Evolutionary conservation across 1,140 invertebrate genomes (phyloP), one percentile per base, ranked within the genome.

Genomic region (Zaprionus inermis): DNA sequence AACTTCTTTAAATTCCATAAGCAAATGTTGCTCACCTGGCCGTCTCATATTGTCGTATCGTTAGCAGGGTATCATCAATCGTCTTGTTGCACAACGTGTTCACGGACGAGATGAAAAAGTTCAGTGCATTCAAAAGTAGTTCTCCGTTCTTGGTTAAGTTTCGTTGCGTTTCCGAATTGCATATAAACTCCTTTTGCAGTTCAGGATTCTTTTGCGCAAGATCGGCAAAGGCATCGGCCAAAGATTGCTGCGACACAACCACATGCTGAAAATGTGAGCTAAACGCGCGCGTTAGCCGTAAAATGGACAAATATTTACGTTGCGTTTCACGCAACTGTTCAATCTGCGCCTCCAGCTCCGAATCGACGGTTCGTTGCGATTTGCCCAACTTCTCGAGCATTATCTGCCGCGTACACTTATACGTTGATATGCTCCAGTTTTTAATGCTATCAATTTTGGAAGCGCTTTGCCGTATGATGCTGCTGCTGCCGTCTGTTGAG

Each of bases 361-460:
- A 82, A 94, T 91, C 83, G 4, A 90, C 96, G 36, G 98, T 99
- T 70, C 97, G 94, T 14, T 97, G 97, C 41, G 97, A 96, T 94
- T 98, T 98, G 3, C 98, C 98, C 51, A 99, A 93, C 93, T 97
- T 98, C 92, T 99, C 98, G 86, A 98, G 97, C 93, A 99, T 96
- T 49, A 98, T 94, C 92, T 99, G 98, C 78, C 97, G 97, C 0
- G 98, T 99, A 91, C 98, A 99, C 93, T 99, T 99, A 91, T 98
- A 99, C 1, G 98, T 99, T 63, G 98, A 98, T 90, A 99, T 97
- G 86, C 97, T 97, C 98, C 98, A 99, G 89, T 97, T 97, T 92
- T 97, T 97, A 44, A 99, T 94, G 38, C 96, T 95, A 92, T 99
- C 98, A 91, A 99, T 97, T 93, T 95, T 96, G 78, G 94, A 97